Conservation (phyloP, 2,113 vertebrate species). For the Vimba vimba region DNA sequence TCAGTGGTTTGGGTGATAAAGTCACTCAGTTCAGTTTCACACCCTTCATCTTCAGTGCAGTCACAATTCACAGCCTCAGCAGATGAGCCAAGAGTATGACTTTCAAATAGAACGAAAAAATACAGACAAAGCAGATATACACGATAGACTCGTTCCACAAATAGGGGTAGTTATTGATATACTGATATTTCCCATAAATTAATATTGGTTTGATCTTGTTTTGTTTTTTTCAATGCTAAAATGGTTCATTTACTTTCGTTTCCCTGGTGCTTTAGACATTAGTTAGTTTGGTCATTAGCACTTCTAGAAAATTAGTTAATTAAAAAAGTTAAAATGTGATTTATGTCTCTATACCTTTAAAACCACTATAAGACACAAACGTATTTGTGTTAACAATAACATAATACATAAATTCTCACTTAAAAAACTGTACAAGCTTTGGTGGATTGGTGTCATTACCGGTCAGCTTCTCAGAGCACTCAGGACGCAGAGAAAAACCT, state of each 20-base stretch:
- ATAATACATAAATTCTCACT: neutral
- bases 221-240: neutral
- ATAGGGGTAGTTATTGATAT: neutral
- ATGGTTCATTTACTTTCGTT: neutral
- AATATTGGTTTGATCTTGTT: neutral
- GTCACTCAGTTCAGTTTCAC: neutral
- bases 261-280: neutral
- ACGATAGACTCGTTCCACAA: neutral
- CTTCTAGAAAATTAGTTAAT: neutral
- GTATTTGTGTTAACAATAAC: neutral
- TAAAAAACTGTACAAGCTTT: too few species aligned
- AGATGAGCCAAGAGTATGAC: neutral
- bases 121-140: neutral
- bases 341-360: neutral
- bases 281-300: too few species aligned
- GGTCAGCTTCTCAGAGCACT: too few species aligned
- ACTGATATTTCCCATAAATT: too few species aligned
- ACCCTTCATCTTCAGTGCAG: neutral
- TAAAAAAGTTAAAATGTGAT: neutral
- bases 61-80: neutral
- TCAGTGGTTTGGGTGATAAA: constrained; percentile 2
- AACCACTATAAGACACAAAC: neutral
- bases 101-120: neutral
- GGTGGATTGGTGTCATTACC: too few species aligned
- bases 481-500: too few species aligned